Base-by-base conservation (phyloP, 2,113 vertebrate genomes). In the Muntiacus reevesi region DNA sequence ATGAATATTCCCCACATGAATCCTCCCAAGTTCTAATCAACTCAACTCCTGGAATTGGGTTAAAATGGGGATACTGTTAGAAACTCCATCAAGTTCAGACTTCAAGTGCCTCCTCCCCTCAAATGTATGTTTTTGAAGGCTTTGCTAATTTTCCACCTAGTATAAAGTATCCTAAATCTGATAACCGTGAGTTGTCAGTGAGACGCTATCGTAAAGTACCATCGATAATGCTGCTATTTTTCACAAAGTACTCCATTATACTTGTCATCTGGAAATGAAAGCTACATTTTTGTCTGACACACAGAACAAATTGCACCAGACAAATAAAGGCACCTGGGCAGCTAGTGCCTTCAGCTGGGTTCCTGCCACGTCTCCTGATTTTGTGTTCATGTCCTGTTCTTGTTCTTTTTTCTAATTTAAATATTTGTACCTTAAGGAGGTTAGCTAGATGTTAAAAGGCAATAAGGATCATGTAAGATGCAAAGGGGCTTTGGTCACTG, bases 211-310 rank as follows among this genome's bases (percentile, higher is more conserved):
- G 85, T 94, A 97, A 78, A 91, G 50, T 71, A 28, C 78, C 74
- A 94, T 97, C 81, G 40, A 97, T 96, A 97, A 97, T 33, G 27
- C 47, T 47, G 94, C 54, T 95, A 78, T 96, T 97, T 97, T 94
- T 74, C 86, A 91, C 81, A 93, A 84, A 97, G 91, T 89, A 93
- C 67, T 98, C 85, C 71, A 95, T 98, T 97, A 96, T 78, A 59
- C 94, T 81, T 98, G 96, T 96, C 96, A 96, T 54, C 95, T 96
- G 71, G 64, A 97, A 98, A 95, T 28, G 89, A 97, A 92, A 96
- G 78, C 59, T 82, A 94, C 92, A 97, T 98, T 98, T 98, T 98
- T 98, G 94, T 98, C 78, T 98, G 98, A 95, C 96, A 97, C 33
- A 83, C 14, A 93, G 57, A 97, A 98, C 93, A 97, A 97, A 98